Percentiles rank a stretch among this genome's conserved stretches.
phyloP scores from a whole-genome alignment of 1,140 invertebrate species.

The Drosophila arizonae region DNA sequence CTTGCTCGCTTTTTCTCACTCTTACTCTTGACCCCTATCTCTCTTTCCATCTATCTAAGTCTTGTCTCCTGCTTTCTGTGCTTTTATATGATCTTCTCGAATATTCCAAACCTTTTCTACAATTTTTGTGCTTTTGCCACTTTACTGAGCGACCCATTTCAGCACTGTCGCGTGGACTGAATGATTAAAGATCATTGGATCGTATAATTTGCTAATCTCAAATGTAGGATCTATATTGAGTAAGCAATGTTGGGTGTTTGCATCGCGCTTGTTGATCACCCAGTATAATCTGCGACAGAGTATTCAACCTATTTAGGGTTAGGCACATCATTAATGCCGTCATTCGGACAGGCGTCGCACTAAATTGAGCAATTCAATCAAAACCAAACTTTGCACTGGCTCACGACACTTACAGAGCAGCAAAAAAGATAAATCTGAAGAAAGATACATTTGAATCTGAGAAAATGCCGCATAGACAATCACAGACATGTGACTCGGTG shows the following conservation, averaged over 20 bases:
- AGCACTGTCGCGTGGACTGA: too few relatives aligned
- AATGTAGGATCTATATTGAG: background rate
- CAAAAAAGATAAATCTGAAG: background rate
- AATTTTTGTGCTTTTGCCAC: background rate
- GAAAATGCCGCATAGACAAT: constrained; percentile 52
- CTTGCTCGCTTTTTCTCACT: too few relatives aligned
- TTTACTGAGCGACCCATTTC: too few relatives aligned
- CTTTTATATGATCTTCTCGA: background rate
- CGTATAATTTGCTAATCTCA: too few relatives aligned
- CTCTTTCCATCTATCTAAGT: too few relatives aligned
- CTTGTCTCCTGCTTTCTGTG: too few relatives aligned
- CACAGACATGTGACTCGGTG: constrained; percentile 48
- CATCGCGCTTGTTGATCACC: constrained; percentile 2
- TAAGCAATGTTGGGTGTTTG: background rate
- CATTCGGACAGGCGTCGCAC: constrained; percentile 33
- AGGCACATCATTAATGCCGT: constrained; percentile 38
- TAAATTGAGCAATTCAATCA: constrained; percentile 64
- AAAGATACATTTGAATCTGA: constrained; percentile 42
- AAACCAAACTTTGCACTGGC: constrained; percentile 40
- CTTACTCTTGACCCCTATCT: too few relatives aligned
- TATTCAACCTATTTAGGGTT: constrained; percentile 44
- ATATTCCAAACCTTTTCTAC: too few relatives aligned
- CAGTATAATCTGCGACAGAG: constrained; percentile 15
- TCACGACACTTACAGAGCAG: constrained; percentile 22
- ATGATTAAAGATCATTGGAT: too few relatives aligned